Base-by-base conservation (phyloP, 2,797 vertebrate genomes). In the Apogon talboti region DNA sequence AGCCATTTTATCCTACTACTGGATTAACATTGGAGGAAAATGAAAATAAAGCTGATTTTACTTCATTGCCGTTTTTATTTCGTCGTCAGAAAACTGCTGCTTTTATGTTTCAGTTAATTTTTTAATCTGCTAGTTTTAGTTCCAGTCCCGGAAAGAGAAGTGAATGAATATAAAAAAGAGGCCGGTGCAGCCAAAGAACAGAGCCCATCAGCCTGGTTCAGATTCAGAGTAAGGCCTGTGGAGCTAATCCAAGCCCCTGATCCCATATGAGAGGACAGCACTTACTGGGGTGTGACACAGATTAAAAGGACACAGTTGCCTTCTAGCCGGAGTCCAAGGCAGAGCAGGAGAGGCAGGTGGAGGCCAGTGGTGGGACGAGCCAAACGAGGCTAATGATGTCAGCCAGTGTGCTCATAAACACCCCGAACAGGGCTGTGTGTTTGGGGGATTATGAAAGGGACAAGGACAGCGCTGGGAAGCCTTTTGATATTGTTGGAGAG, bases 381-480 rank as follows among this genome's bases (percentile, higher is more conserved):
- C 58, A 75, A 67, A 69, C 45, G 53, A 42, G 46, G 24, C 66
- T 58, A 53, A 52, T 35, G 30, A 74, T 58, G 45, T 71, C 62
- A 71, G 75, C 48, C 59, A 66, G 53, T 13, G 15, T 43, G 52
- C 63, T 44, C 16, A 5, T 73, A 62, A 83, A 83, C 64, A 59
- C 54, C 44, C 73, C 53, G 62, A 44, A 74, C 50, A 45, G 45
- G 43, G 18, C 43, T 40, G 7, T 19, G 24, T 18, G 11, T 30
- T 7, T 15, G 46, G 19, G 62, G 54, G 47, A 24, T 30, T 37
- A 18, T 55, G 37, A 67, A 64, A 60, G 67, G 61, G 65, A 81
- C 78, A 66, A 63, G 55, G 78, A 71, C 51, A 67, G 54, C 10
- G 10, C 44, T 70, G 62, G 69, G 69, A 80, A 64, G 15, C 46